Percentiles rank a stretch among this genome's conserved stretches.
Conservation (phyloP, 2,888 invertebrate species). For the Diaperis boleti region DNA sequence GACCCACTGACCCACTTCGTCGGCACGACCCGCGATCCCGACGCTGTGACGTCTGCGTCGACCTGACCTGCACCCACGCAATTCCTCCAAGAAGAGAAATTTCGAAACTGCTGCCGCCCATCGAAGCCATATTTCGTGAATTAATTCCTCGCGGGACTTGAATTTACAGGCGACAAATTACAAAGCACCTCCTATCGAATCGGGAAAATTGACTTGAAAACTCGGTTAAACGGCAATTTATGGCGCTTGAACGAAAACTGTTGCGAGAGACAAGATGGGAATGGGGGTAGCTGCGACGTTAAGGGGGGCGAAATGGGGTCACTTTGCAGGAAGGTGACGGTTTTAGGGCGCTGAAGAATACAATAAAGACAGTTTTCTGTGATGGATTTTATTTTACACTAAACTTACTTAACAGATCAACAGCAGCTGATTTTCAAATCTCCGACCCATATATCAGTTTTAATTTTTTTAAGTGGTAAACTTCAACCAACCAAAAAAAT, state of each 20-base stretch:
- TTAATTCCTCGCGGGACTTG: constrained; percentile 19
- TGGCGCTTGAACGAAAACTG: neutral
- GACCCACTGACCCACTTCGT: constrained; percentile 50
- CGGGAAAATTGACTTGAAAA: constrained; percentile 25
- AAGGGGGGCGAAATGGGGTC: too few relatives aligned
- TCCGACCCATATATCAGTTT: too few relatives aligned
- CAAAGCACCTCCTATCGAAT: constrained; percentile 8
- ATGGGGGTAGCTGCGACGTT: too few relatives aligned
- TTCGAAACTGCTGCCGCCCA: constrained; percentile 30
- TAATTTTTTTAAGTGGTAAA: too few relatives aligned
- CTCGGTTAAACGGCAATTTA: constrained; percentile 28
- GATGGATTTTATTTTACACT: too few relatives aligned
- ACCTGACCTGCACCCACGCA: constrained; percentile 43
- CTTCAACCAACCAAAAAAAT: too few relatives aligned
- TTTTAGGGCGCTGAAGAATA: too few relatives aligned
- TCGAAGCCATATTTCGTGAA: constrained; percentile 21
- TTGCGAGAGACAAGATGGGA: neutral
- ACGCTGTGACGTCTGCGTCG: constrained; percentile 36
- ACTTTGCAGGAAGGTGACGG: too few relatives aligned
- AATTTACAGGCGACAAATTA: constrained; percentile 31
- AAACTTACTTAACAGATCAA: too few relatives aligned
- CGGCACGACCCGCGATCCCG: constrained; percentile 38
- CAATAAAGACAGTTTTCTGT: too few relatives aligned
- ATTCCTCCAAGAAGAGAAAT: constrained; percentile 23
- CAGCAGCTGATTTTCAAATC: too few relatives aligned